These are phyloP conservation scores for Buphagus erythrorhynchus DNA, from an alignment of 2,797 vertebrate genomes.

Conservation along the genomic window DNA sequence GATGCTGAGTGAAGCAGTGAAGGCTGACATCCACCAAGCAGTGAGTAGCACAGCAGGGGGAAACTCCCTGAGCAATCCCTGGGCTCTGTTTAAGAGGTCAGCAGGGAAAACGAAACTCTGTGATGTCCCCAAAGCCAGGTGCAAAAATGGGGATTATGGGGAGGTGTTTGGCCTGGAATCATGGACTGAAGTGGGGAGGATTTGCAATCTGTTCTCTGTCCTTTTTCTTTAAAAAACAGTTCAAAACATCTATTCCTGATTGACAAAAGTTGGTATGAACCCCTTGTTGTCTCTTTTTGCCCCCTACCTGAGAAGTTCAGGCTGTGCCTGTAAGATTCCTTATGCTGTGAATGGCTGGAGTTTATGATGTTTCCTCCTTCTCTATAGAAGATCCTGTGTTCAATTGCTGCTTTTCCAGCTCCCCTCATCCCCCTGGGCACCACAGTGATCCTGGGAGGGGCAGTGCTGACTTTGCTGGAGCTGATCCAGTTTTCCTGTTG, in stretches of 20 bases:
- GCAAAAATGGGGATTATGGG: not conserved
- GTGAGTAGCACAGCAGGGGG: conserved; percentile 70
- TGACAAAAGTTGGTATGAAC: not conserved
- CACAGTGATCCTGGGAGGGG: not conserved
- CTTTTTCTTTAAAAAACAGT: not conserved
- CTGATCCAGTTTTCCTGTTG: not conserved
- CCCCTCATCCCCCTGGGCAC: not conserved
- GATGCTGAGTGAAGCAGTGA: conserved; percentile 86
- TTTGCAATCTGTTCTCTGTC: not conserved
- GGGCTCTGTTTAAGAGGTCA: not conserved
- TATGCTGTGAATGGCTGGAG: not conserved
- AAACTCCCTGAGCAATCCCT: not conserved
- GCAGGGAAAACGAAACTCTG: not conserved
- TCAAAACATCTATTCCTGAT: not conserved
- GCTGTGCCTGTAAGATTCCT: not conserved
- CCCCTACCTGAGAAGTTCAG: not conserved
- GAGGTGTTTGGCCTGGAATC: not conserved
- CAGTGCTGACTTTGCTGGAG: not conserved
- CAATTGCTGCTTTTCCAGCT: not conserved
- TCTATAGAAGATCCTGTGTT: not conserved
- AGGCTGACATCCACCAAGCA: conserved; percentile 77
- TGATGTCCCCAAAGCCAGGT: not conserved
- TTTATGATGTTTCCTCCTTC: not conserved
- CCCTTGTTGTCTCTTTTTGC: not conserved
- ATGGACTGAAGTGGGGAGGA: not conserved